Percentiles rank a stretch among this genome's conserved stretches.
Evolutionary conservation across 2,888 invertebrate genomes (phyloP).

Genomic region (Anagyrus pseudococci): DNA sequence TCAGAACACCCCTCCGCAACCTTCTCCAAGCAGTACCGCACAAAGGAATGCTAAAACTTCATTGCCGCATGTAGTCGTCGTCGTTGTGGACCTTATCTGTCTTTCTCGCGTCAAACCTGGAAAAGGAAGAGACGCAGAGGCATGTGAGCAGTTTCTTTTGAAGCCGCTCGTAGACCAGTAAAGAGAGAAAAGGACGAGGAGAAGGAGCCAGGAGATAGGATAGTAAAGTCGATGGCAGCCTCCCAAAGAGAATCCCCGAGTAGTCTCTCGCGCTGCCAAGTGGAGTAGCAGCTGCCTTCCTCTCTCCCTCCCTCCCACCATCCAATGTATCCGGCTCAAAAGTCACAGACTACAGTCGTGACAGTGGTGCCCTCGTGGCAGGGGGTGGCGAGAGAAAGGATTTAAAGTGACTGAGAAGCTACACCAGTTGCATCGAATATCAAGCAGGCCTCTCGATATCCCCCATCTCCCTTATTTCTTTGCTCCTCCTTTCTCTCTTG

Average conservation of each 20-base stretch:
- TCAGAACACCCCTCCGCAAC: neutral
- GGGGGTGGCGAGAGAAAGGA: slow-evolving; percentile 43
- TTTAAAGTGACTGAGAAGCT: slow-evolving; percentile 47
- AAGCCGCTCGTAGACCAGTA: too few species aligned
- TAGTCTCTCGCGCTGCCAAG: slow-evolving; percentile 48
- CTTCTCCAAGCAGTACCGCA: too few species aligned
- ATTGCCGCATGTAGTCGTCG: slow-evolving; percentile 1
- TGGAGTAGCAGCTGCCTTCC: slow-evolving; percentile 49
- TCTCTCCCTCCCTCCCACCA: neutral
- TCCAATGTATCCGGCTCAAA: slow-evolving; percentile 50
- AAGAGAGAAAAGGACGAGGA: slow-evolving; percentile 25
- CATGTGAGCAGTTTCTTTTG: slow-evolving; percentile 39
- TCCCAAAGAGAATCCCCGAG: slow-evolving; percentile 60
- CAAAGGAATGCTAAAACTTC: slow-evolving; percentile 31
- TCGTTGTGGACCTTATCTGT: too few species aligned
- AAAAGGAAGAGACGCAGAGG: slow-evolving; percentile 5
- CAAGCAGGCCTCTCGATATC: slow-evolving; percentile 18
- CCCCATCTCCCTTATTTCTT: neutral
- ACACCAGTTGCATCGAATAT: slow-evolving; percentile 50
- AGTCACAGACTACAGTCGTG: slow-evolving; percentile 44
- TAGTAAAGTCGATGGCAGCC: slow-evolving; percentile 49
- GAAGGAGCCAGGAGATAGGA: slow-evolving; percentile 3
- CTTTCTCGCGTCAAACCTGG: too few species aligned
- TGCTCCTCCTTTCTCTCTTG: neutral
- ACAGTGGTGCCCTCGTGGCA: slow-evolving; percentile 34